A percentile compares a stretch with the other conserved stretches of the same genome.
phyloP scores from a whole-genome alignment of 2,888 invertebrate genomes.

The Serrognathus titanus region DNA sequence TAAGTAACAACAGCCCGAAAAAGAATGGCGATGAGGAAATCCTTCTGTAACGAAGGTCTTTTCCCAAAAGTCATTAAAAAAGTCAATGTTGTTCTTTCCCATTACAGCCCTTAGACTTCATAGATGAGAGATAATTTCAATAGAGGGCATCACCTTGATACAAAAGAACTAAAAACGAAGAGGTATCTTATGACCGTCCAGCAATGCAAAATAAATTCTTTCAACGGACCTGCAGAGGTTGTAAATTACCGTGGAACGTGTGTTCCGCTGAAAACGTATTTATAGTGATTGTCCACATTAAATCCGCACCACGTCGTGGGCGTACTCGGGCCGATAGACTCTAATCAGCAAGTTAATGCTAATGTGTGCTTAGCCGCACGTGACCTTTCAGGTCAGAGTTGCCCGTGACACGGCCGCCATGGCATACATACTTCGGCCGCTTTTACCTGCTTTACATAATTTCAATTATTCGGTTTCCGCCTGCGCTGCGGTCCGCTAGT shows the following conservation, averaged over 20 bases:
- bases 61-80: too few species aligned
- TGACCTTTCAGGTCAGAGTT: conserved; percentile 26
- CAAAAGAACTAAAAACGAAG: too few species aligned
- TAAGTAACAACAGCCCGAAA: too few species aligned
- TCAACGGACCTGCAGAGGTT: neutral
- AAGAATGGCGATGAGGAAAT: too few species aligned
- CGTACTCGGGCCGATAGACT: conserved; percentile 5
- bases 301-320: conserved; percentile 5
- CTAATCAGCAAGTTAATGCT: conserved; percentile 11
- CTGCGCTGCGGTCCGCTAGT: too few species aligned
- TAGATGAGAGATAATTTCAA: too few species aligned
- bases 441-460: conserved; percentile 24
- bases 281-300: neutral
- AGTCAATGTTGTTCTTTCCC: too few species aligned
- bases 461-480: conserved; percentile 8
- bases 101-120: too few species aligned
- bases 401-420: conserved; percentile 14
- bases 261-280: neutral
- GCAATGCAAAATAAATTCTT: too few species aligned
- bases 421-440: conserved; percentile 23
- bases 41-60: too few species aligned
- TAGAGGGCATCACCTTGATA: too few species aligned
- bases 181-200: too few species aligned
- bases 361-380: conserved; percentile 8
- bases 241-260: neutral